phyloP scores from a whole-genome alignment of 2,113 vertebrate genomes.

The Rostratula benghalensis region DNA sequence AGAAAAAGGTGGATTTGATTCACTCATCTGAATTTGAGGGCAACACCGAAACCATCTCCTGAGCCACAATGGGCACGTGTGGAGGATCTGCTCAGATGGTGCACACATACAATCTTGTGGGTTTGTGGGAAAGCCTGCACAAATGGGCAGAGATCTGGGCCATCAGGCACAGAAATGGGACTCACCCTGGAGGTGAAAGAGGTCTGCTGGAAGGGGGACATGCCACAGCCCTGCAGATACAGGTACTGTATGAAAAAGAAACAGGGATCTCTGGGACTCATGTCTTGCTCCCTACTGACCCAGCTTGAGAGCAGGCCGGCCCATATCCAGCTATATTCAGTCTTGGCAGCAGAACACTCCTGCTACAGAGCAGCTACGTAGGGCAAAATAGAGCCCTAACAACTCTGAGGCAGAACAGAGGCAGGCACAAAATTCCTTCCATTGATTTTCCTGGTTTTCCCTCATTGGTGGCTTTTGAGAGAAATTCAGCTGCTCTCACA shows the following conservation, averaged over 20 bases:
- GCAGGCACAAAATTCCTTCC: not conserved
- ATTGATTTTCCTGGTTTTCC: not conserved
- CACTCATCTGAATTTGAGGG: not conserved
- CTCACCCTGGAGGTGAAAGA: not conserved
- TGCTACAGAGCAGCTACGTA: not conserved
- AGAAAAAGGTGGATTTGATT: not conserved
- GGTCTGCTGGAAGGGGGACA: not conserved
- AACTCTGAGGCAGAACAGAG: not conserved
- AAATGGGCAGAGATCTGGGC: not conserved
- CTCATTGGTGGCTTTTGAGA: not conserved
- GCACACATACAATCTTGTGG: accelerated
- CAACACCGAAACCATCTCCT: not conserved
- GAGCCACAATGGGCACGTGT: accelerated
- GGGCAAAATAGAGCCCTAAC: not conserved
- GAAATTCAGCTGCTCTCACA: not conserved
- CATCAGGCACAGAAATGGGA: accelerated
- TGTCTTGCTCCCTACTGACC: accelerated
- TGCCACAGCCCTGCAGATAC: not conserved
- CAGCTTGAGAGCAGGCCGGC: not conserved
- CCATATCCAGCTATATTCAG: not conserved
- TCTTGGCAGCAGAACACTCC: accelerated
- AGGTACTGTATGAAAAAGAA: accelerated
- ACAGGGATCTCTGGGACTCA: not conserved
- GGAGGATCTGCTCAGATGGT: not conserved
- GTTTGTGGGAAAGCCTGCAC: not conserved